A percentile compares a stretch with the other conserved stretches of the same genome.
These are phyloP conservation scores for Alligator mississippiensis DNA, from an alignment of 2,113 vertebrate genomes.

Conservation along the genomic window DNA sequence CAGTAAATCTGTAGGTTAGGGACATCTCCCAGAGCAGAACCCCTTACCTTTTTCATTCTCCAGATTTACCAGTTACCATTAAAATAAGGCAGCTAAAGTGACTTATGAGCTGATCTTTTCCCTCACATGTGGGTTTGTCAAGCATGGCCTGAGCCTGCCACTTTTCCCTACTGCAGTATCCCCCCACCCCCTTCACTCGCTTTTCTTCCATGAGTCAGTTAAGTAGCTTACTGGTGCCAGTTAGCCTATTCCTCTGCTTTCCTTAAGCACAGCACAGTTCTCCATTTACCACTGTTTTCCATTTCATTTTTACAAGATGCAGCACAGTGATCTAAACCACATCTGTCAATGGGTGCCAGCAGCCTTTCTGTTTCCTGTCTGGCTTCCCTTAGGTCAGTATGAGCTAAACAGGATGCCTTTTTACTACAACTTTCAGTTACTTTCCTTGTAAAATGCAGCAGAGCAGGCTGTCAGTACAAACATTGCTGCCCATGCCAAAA, in stretches of 20 bases:
- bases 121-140: not conserved
- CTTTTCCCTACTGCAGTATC: not conserved
- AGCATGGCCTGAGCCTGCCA: not conserved
- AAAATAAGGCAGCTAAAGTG: not conserved
- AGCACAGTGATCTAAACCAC: not conserved
- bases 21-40: not conserved
- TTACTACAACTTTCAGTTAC: not conserved
- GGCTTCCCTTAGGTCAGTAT: not conserved
- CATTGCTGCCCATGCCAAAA: not conserved
- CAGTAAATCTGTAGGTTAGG: not conserved
- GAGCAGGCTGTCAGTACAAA: too few species aligned
- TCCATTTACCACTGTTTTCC: too few species aligned
- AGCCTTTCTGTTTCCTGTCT: not conserved
- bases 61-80: not conserved
- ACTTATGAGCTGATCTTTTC: not conserved
- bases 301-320: too few species aligned
- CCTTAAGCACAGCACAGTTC: too few species aligned
- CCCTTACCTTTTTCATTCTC: not conserved
- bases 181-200: too few species aligned
- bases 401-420: not conserved
- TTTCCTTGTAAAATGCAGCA: slow-evolving; percentile 31
- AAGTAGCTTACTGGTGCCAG: not conserved
- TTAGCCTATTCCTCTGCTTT: too few species aligned
- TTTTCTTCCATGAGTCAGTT: too few species aligned
- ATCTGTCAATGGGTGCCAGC: too few species aligned